phyloP scores from a whole-genome alignment of 2,113 vertebrate genomes.

The Bubo blakistoni region DNA sequence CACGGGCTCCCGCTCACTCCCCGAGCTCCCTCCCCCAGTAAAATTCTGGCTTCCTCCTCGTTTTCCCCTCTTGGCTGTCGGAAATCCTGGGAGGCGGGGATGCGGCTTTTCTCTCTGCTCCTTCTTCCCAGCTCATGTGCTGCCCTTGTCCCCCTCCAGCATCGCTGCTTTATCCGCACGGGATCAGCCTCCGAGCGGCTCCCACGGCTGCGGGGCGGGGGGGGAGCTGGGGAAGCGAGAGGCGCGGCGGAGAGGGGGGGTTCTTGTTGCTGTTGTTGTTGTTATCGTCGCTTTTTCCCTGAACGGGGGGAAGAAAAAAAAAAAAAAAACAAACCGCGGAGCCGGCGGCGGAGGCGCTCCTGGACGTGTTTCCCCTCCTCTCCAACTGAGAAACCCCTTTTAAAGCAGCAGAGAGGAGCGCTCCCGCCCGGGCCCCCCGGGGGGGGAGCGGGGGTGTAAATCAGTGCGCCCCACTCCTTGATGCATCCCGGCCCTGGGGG shows the following conservation, averaged over 20 bases:
- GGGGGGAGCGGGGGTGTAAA: rapidly evolving
- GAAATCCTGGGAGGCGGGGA: conserved; percentile 4
- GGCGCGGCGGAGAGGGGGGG: background rate
- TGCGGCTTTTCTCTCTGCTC: background rate
- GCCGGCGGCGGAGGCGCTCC: background rate
- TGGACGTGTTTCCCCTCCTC: background rate
- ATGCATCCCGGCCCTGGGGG: rapidly evolving
- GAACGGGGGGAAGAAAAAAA: background rate
- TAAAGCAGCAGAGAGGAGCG: background rate
- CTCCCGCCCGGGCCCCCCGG: no score
- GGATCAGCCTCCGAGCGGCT: background rate
- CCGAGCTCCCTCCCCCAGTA: background rate
- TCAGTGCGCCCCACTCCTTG: rapidly evolving
- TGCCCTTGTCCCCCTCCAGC: background rate
- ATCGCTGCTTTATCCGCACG: background rate
- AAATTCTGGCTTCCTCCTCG: background rate
- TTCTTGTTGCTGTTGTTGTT: background rate
- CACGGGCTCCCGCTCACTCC: background rate
- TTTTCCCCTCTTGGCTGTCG: background rate
- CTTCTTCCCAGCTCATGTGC: background rate
- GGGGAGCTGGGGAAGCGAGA: rapidly evolving
- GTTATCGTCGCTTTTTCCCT: background rate
- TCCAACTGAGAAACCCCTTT: background rate
- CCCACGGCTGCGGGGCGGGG: background rate
- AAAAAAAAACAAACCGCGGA: background rate